Evolutionary conservation across 2,113 vertebrate genomes (phyloP), one percentile per base, ranked within the genome.

Genomic region (Charina bottae): DNA sequence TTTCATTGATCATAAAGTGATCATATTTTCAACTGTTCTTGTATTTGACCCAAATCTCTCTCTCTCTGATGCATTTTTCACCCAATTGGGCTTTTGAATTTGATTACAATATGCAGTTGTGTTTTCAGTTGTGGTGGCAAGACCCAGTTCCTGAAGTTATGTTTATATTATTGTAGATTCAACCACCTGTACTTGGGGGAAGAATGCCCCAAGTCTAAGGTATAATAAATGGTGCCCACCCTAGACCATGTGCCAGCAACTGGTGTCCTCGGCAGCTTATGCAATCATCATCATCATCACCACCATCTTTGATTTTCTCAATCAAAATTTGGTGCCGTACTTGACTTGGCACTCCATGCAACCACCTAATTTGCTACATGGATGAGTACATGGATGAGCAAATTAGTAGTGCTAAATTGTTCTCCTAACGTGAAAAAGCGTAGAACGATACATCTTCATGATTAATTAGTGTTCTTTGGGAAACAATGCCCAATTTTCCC

Each of bases 341-440:
- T 59, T 59, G 19, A 59, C 58, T 59, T 59, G 58, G 5, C 5
- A 33, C n/a, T 72, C n/a, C 64, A 33, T 28, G n/a, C 64, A 72
- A 33, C 64, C 64, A 72, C 5, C 64, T 72, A 72, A 72, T 72
- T 72, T 12, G 1, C 64, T 33, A 72, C 64, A 72, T 72, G n/a
- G 64, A 72, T 72, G 13, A 58, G n/a, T 33, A 72, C 64, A 72
- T 72, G n/a, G 64, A 72, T 72, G 13, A 87, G 55, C n/a, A 56
- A 33, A 19, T 86, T 86, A 72, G 21, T 53, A 37, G 7, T 72
- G 21, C 33, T 72, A 56, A 59, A 60, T 90, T 86, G 54, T 23
- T 94, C 90, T 54, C 90, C 21, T 85, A 28, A 59, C 2, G 7
- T 10, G 42, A 64, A 83, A 49, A 88, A 90, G 88, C n/a, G 92